Evolutionary conservation across 2,797 vertebrate genomes (phyloP), one percentile per base, ranked within the genome.

Genomic region (Urophycis tenuis): DNA sequence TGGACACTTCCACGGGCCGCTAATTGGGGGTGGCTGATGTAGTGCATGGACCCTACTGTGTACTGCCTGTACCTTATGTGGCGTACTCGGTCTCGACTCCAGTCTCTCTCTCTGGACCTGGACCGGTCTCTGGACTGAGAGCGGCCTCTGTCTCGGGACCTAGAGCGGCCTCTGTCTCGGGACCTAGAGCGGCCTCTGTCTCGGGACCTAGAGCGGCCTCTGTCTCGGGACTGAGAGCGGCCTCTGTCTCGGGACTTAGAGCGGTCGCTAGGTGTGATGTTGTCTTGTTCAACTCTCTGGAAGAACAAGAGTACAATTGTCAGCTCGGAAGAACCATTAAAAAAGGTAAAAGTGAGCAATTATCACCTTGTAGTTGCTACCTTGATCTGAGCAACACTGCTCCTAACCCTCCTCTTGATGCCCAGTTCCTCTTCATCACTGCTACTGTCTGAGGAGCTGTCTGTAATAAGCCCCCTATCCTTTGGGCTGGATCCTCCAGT

Each of bases 331-430:
- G 29, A 12, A 72, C 17, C 8, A 22, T 25, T 29, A 60, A 64
- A n/a, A n/a, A 64, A 64, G n/a, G 60, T 29, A 9, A 29, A 64
- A 3, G 6, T 30, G 9, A 49, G 53, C n/a, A 5, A 34, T 34
- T 67, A 19, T 30, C 25, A 64, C 3, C 0, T 11, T 36, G 11
- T 32, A 17, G 31, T 33, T 45, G 89, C 90, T 86, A 94, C 93
- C 86, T 74, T 92, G 83, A 94, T 88, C 74, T 94, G 93, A 45
- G 92, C 92, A 75, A 94, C 90, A 1, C 92, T 93, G 86, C 93
- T 94, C 82, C 88, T 91, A 22, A 94, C 87, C 85, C 81, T 92
- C 78, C 80, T 90, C 72, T 79, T n/a, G 1, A 84, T 79, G 0
- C 83, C 86, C 0, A 64, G 60, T 29, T 87, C 64, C 33, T 87